These are phyloP conservation scores for Apteryx mantelli DNA, from an alignment of 2,113 vertebrate genomes.

Conservation along the genomic window DNA sequence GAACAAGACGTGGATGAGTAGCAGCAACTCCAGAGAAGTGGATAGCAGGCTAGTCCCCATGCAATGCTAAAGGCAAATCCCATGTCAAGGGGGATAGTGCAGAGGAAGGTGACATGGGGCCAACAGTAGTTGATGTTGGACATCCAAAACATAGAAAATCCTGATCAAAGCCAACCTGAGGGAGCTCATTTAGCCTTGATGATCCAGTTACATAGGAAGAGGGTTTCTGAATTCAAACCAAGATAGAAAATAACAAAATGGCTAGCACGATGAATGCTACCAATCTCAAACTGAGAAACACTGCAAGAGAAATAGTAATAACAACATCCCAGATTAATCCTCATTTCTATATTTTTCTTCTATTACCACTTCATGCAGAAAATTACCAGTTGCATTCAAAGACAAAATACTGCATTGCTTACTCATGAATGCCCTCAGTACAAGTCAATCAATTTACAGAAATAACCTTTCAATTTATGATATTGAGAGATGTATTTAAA, in stretches of 20 bases:
- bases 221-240: neutral
- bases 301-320: neutral
- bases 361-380: neutral
- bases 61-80: neutral
- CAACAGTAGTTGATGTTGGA: neutral
- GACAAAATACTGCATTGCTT: neutral
- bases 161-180: neutral
- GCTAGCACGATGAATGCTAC: neutral
- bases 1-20: accelerated
- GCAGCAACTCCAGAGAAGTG: neutral
- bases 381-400: neutral
- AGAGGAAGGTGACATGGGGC: neutral
- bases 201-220: accelerated
- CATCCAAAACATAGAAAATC: neutral
- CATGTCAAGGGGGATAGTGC: accelerated
- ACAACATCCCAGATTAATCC: neutral
- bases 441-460: neutral
- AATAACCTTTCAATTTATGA: neutral
- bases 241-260: neutral
- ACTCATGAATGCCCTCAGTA: neutral
- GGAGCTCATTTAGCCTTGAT: accelerated
- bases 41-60: neutral
- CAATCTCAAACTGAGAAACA: neutral
- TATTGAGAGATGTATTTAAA: neutral
- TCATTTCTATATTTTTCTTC: neutral